Evolutionary conservation across 2,797 vertebrate genomes (phyloP).

Genomic region (Ctenosaura bakeri): DNA sequence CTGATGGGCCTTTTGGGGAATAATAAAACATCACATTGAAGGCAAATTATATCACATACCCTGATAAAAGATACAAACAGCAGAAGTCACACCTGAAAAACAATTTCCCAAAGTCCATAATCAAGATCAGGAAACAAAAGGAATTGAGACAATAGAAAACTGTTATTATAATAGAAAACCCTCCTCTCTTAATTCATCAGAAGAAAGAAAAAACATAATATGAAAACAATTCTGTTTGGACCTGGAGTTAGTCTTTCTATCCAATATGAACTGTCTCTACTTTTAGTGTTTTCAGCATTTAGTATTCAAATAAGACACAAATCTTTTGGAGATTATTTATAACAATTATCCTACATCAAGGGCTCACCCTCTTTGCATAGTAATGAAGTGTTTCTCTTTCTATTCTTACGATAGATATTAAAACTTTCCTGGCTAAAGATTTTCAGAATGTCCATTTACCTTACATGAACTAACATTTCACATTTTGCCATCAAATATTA

Average conservation of each 20-base stretch:
- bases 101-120: constrained; percentile 24
- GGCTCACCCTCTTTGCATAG: constrained; percentile 40
- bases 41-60: background rate
- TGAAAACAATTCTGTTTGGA: constrained; percentile 43
- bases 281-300: constrained; percentile 40
- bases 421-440: background rate
- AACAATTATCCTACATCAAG: constrained; percentile 45
- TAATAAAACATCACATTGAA: background rate
- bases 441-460: constrained; percentile 9
- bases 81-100: constrained; percentile 27
- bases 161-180: constrained; percentile 27
- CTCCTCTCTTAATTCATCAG: constrained; percentile 37
- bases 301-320: constrained; percentile 12
- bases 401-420: background rate
- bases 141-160: constrained; percentile 40
- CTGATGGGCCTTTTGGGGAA: background rate
- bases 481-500: background rate
- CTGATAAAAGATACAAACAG: background rate
- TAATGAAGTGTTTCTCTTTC: constrained; percentile 27
- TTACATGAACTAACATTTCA: background rate
- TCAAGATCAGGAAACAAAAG: constrained; percentile 44
- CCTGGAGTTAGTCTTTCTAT: constrained; percentile 8
- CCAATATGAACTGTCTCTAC: constrained; percentile 22
- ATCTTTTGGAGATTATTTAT: constrained; percentile 35
- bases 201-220: background rate